Percentiles rank a stretch among this genome's conserved stretches.
Conservation (phyloP, 2,113 vertebrate genomes). For the Heliornis fulica region DNA sequence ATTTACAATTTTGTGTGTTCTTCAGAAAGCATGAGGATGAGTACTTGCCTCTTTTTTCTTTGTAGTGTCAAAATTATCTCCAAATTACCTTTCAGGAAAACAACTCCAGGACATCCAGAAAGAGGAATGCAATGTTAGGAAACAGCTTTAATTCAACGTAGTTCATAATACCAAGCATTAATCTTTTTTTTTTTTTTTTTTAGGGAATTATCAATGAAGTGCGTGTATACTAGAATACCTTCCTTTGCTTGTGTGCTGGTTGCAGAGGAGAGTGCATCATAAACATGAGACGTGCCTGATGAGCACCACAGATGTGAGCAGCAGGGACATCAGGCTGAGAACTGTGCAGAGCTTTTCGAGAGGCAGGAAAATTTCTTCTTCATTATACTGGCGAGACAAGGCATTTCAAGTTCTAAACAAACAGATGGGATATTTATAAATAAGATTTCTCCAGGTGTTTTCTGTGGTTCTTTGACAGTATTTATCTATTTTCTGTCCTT, state of each 20-base stretch:
- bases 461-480: background rate
- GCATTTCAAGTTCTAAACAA: background rate
- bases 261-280: background rate
- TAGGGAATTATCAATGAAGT: background rate
- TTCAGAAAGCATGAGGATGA: background rate
- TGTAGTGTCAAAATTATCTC: background rate
- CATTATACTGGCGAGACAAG: background rate
- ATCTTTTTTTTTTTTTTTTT: background rate
- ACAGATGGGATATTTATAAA: background rate
- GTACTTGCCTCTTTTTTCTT: background rate
- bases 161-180: background rate
- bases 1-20: background rate
- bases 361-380: background rate
- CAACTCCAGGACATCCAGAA: background rate
- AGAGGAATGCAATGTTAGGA: background rate
- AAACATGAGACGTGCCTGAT: background rate
- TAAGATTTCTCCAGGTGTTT: background rate
- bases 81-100: background rate
- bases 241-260: background rate
- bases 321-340: background rate
- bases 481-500: background rate
- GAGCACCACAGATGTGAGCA: background rate
- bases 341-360: background rate
- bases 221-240: background rate
- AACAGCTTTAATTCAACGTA: background rate